Evolutionary conservation across 2,888 invertebrate species (phyloP).

Genomic region (Allophyes oxyacanthae): DNA sequence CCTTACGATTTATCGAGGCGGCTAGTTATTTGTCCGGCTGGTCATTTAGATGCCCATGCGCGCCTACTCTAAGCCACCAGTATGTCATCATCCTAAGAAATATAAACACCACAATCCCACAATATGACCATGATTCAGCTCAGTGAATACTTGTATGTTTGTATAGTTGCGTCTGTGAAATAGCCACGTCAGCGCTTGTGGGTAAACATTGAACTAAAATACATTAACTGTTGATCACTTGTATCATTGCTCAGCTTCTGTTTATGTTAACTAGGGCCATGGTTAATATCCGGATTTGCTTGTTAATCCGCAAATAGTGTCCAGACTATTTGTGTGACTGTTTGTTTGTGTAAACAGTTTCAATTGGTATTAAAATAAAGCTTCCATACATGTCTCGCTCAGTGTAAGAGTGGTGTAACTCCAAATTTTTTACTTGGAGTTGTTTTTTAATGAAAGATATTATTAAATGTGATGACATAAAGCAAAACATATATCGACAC

Average conservation of each 20-base stretch:
- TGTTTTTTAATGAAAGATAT: no score
- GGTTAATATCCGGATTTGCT: slow-evolving; percentile 23
- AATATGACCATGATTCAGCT: slow-evolving; percentile 8
- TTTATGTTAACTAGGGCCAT: slow-evolving; percentile 40
- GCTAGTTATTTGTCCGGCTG: no score
- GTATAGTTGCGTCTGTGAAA: slow-evolving; percentile 35
- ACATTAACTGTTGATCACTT: slow-evolving; percentile 36
- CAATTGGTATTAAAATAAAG: slow-evolving; percentile 6
- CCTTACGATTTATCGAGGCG: no score
- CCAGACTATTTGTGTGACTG: background rate
- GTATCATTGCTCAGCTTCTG: slow-evolving; percentile 31
- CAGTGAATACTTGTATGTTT: slow-evolving; percentile 29
- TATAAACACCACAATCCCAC: slow-evolving; percentile 14
- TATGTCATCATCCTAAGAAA: background rate
- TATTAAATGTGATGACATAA: no score
- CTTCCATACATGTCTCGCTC: no score
- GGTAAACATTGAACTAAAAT: slow-evolving; percentile 38
- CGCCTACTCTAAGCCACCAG: no score
- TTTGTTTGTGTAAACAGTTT: slow-evolving; percentile 12
- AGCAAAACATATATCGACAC: no score
- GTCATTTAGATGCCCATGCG: no score
- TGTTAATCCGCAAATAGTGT: slow-evolving; percentile 15
- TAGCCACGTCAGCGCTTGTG: slow-evolving; percentile 24
- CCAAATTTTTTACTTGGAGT: no score
- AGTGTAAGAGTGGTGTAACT: no score